Conservation (phyloP, 2,888 invertebrate genomes). For the Pterostichus madidus region DNA sequence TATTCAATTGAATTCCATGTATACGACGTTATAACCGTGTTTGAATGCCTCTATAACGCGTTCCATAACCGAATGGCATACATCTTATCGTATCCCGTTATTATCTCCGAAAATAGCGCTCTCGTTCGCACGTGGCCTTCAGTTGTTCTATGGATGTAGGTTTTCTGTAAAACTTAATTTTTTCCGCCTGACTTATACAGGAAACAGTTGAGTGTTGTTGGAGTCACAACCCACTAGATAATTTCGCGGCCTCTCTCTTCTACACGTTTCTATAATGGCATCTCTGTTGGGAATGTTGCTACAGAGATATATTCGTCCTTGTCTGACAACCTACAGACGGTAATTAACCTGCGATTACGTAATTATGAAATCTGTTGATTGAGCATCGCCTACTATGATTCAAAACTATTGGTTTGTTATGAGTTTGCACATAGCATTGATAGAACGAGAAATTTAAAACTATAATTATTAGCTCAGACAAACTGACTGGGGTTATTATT, state of each 20-base stretch:
- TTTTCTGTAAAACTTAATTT: slow-evolving; percentile 35
- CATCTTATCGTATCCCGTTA: slow-evolving; percentile 30
- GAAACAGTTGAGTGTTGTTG: slow-evolving; percentile 40
- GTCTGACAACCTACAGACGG: slow-evolving; percentile 35
- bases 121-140: slow-evolving; percentile 14
- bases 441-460: background rate
- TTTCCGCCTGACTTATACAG: slow-evolving; percentile 38
- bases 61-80: slow-evolving; percentile 15
- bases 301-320: background rate
- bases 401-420: slow-evolving; percentile 1
- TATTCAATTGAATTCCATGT: too few relatives aligned
- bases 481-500: too few relatives aligned
- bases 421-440: background rate
- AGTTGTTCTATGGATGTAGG: slow-evolving; percentile 18
- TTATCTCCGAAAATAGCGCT: slow-evolving; percentile 44
- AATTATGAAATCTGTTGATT: slow-evolving; percentile 52
- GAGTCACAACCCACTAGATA: slow-evolving; percentile 42
- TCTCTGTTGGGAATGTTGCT: background rate
- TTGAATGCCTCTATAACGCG: too few relatives aligned
- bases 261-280: background rate
- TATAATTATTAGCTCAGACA: too few relatives aligned
- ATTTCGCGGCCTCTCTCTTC: slow-evolving; percentile 39
- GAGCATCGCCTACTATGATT: slow-evolving; percentile 49
- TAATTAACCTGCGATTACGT: slow-evolving; percentile 55
- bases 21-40: too few relatives aligned